Evolutionary conservation across 2,888 invertebrate genomes (phyloP).

Genomic region (Lamproptera curius): DNA sequence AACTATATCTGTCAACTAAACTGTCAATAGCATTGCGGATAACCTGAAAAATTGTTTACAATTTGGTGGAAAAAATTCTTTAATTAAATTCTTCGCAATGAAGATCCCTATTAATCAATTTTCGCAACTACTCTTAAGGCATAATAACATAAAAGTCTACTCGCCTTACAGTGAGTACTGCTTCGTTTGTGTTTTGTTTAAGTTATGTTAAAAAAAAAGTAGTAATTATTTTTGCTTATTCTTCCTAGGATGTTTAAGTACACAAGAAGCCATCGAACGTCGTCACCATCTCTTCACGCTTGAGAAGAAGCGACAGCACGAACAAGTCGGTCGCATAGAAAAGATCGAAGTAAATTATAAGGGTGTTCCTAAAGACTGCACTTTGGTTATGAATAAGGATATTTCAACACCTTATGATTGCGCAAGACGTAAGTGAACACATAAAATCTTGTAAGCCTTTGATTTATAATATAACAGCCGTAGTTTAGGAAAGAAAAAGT

Average conservation of each 20-base stretch:
- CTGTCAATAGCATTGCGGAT: constrained; percentile 4
- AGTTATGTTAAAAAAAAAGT: not conserved
- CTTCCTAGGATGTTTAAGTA: constrained; percentile 67
- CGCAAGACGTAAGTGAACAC: constrained; percentile 89
- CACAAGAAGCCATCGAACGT: constrained; percentile 71
- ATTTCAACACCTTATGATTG: constrained; percentile 96
- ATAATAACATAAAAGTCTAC: constrained; percentile 32
- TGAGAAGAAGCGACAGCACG: constrained; percentile 86
- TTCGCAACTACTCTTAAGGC: constrained; percentile 37
- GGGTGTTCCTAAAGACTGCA: constrained; percentile 85
- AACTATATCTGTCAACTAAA: no score
- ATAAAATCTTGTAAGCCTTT: no score
- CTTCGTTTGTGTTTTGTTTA: constrained; percentile 4
- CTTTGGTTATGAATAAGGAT: constrained; percentile 92
- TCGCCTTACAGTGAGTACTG: constrained; percentile 39
- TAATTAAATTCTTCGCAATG: constrained; percentile 39
- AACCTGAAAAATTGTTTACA: constrained; percentile 20
- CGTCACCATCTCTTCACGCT: constrained; percentile 85
- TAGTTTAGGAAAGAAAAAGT: no score
- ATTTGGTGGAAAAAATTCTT: constrained; percentile 4
- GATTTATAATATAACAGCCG: no score
- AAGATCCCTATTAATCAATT: constrained; percentile 45
- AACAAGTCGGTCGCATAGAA: constrained; percentile 89
- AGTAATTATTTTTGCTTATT: not conserved
- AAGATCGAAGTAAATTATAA: constrained; percentile 92